These are phyloP conservation scores for Holothuria leucospilota DNA, from an alignment of 53 echinoderm and acorn worm genomes.

Conservation along the genomic window DNA sequence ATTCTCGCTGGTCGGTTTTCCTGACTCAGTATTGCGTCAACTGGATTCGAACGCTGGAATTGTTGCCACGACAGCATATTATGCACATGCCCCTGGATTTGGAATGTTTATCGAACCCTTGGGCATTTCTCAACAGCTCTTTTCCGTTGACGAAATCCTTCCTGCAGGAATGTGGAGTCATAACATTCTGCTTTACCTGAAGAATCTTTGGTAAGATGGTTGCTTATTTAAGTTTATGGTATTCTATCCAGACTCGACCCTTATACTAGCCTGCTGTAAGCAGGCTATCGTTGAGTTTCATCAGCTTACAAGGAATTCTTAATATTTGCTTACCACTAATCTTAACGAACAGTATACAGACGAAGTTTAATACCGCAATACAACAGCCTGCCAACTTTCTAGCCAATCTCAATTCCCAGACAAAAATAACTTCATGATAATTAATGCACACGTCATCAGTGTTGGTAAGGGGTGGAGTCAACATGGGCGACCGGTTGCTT, in stretches of 20 bases:
- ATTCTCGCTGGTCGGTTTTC: background rate
- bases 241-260: slow-evolving; percentile 9
- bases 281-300: too few species aligned
- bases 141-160: background rate
- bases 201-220: background rate
- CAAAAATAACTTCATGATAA: too few species aligned
- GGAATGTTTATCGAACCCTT: background rate
- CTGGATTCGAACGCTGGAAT: background rate
- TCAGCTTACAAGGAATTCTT: too few species aligned
- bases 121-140: background rate
- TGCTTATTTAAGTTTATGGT: slow-evolving; percentile 7
- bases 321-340: too few species aligned
- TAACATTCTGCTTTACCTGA: background rate
- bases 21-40: background rate
- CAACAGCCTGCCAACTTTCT: too few species aligned
- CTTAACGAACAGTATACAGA: too few species aligned
- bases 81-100: background rate
- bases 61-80: background rate
- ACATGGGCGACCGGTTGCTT: too few species aligned
- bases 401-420: too few species aligned
- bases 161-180: background rate
- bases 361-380: too few species aligned
- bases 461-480: too few species aligned
- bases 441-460: too few species aligned
- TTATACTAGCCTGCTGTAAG: too few species aligned